A percentile compares a stretch with the other conserved stretches of the same genome.
Conservation (phyloP, 2,888 invertebrate genomes). For the Dendrolimus houi region DNA sequence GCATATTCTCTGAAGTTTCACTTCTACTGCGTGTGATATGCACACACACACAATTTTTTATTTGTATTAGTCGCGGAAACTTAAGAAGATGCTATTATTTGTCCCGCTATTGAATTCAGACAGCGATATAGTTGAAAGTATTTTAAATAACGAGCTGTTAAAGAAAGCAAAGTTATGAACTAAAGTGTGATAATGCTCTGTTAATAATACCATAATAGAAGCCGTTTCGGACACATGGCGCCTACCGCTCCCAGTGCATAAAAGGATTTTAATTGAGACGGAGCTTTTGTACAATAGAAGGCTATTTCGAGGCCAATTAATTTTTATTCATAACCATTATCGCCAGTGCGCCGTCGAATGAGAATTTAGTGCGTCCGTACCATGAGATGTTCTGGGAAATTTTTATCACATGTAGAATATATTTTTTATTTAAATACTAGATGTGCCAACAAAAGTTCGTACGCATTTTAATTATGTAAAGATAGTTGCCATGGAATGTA, state of each 20-base stretch:
- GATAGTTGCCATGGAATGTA: no score
- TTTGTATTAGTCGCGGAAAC: no score
- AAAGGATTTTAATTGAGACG: conserved; percentile 64
- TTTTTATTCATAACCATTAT: conserved; percentile 58
- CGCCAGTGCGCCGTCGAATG: conserved; percentile 23
- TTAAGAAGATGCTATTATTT: no score
- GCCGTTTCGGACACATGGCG: conserved; percentile 44
- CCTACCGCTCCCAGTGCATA: conserved; percentile 48
- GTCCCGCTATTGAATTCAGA: no score
- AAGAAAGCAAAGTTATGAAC: conserved; percentile 8
- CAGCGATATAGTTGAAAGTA: no score
- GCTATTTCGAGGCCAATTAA: conserved; percentile 48
- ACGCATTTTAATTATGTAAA: no score
- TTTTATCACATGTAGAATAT: no score
- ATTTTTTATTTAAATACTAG: no score
- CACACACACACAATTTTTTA: no score
- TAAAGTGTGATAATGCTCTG: conserved; percentile 30
- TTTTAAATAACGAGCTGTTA: neutral
- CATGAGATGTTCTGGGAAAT: neutral
- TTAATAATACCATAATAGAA: conserved; percentile 38
- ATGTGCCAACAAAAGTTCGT: no score
- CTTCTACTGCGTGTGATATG: no score
- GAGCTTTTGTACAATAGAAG: conserved; percentile 52
- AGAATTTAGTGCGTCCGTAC: conserved; percentile 18
- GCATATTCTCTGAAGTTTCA: no score